Conservation (phyloP, 2,113 vertebrate species). For the Nestor notabilis region DNA sequence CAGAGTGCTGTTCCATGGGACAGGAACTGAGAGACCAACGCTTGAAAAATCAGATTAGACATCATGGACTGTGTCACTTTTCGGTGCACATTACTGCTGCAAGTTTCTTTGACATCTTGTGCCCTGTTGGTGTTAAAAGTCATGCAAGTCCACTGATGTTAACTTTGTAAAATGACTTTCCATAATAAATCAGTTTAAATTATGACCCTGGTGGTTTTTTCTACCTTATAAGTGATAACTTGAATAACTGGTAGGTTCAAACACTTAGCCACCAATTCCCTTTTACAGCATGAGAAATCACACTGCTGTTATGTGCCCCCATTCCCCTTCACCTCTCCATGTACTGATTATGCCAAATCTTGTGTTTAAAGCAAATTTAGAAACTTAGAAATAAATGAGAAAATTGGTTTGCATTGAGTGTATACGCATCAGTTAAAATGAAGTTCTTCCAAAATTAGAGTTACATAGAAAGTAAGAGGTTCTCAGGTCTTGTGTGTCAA, state of each 20-base stretch:
- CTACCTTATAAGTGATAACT: neutral
- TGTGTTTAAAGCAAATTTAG: neutral
- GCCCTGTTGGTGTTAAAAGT: neutral
- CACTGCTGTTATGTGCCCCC: neutral
- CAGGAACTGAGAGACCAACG: neutral
- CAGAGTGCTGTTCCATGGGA: neutral
- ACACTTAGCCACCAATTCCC: neutral
- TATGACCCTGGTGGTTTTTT: neutral
- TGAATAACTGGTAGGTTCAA: neutral
- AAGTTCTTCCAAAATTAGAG: neutral
- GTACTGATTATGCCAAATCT: neutral
- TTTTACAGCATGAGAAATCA: neutral
- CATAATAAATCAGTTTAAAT: neutral
- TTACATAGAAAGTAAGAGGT: neutral
- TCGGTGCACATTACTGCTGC: neutral
- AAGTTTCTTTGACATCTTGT: constrained; percentile 5
- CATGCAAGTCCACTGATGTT: neutral
- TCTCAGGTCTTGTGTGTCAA: neutral
- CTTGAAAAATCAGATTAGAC: constrained; percentile 7
- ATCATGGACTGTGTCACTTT: neutral
- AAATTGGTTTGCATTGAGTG: neutral
- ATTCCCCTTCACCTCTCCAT: neutral
- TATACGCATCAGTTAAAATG: neutral
- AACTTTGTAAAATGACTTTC: constrained; percentile 2
- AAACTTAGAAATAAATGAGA: neutral